Base-by-base conservation (phyloP, 2,888 invertebrate genomes). In the Nomada flava region DNA sequence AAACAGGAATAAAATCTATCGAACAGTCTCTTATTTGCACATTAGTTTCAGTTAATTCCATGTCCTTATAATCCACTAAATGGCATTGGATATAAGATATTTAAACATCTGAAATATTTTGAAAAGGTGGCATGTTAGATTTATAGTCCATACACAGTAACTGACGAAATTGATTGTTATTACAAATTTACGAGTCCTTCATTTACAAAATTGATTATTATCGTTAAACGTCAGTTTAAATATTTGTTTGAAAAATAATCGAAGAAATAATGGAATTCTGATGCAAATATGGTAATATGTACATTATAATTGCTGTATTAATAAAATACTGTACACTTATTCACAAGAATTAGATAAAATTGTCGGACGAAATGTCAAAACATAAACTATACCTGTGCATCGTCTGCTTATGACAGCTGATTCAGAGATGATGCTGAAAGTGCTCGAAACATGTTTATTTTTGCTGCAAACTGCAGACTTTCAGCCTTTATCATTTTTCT, bases 371-470 rank as follows among this genome's bases (percentile, higher is more conserved):
- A 57, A 15, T 60, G 52, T 78, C 44, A 74, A 44, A 81, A 44
- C 52, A 50, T 68, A 70, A 53, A 77, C 65, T 73, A 77, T 84
- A 91, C 91, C 89, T 90, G 89, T 77, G 80, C 88, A 89, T 91
- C 90, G 91, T 91, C 91, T 91, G 91, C 91, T 91, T 67, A 82
- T 90, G 90, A 91, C 91, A 91, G 91, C 89, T 91, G 90, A 89
- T 88, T 86, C 85, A 84, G 84, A 87, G 86, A 85, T 85, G 84
- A 86, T 79, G 79, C 71, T 82, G 60, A 52, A 76, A 77, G 65
- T 79, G 75, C 67, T 74, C 76, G 67, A 44, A 71, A 79, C 62
- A 64, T 62, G 55, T 82, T 82, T 75, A 84, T 85, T 76, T 71
- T 82, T 53, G 26, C 79, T 64, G 62, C 55, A 53, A 55, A 55